A percentile compares a stretch with the other conserved stretches of the same genome.
Evolutionary conservation across 2,888 invertebrate genomes (phyloP).

Genomic region (Steinernema carpocapsae): DNA sequence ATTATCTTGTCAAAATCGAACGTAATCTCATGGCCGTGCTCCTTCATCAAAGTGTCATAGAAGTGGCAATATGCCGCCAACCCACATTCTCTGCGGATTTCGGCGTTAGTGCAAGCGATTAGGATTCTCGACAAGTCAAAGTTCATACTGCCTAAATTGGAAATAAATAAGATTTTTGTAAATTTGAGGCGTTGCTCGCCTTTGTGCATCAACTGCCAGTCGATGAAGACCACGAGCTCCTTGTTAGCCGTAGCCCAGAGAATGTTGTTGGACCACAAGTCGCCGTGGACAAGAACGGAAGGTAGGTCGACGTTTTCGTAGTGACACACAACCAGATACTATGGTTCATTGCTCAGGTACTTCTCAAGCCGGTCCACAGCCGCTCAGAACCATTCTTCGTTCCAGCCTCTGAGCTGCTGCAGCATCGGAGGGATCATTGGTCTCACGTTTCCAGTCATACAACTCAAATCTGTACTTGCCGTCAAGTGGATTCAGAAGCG

Average conservation of each 20-base stretch:
- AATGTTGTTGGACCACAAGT: slow-evolving; percentile 19
- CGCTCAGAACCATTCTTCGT: slow-evolving; percentile 21
- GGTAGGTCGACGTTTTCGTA: slow-evolving; percentile 11
- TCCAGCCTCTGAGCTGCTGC: not conserved
- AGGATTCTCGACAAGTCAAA: slow-evolving; percentile 4
- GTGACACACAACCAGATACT: slow-evolving; percentile 22
- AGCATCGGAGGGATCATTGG: slow-evolving; percentile 31
- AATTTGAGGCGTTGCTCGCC: not conserved
- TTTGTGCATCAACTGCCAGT: slow-evolving; percentile 28
- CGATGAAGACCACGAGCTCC: slow-evolving; percentile 12
- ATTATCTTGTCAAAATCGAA: not conserved
- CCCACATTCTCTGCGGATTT: not conserved
- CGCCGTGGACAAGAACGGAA: slow-evolving; percentile 15
- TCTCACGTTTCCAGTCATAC: slow-evolving; percentile 14
- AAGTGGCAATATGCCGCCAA: not conserved
- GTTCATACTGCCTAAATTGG: slow-evolving; percentile 17
- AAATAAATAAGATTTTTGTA: not conserved
- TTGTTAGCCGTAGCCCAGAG: not conserved
- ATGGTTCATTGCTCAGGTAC: slow-evolving; percentile 10
- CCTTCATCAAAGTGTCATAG: slow-evolving; percentile 1
- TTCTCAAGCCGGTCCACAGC: slow-evolving; percentile 18
- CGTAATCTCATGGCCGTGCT: not conserved
- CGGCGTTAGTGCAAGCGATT: slow-evolving; percentile 8
- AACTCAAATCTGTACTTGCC: not conserved
- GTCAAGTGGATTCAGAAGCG: slow-evolving; percentile 4